Evolutionary conservation across 2,888 invertebrate species (phyloP).

Genomic region (Polyploca ridens): DNA sequence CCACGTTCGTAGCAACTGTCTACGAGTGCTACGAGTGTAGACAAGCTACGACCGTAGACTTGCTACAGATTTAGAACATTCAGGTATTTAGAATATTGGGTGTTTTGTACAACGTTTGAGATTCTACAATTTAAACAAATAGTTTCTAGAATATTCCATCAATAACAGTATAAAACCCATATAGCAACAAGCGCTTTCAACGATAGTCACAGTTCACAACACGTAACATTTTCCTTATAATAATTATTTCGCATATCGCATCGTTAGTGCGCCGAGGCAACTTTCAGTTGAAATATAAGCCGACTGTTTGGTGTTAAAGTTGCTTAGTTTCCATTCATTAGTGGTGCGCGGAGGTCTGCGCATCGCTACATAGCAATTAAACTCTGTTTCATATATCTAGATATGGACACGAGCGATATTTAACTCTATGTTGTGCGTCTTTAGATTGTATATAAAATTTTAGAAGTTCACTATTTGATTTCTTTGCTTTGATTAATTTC

Average conservation of each 20-base stretch:
- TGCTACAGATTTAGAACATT: neutral
- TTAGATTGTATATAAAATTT: no score
- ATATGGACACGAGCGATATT: neutral
- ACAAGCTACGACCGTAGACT: neutral
- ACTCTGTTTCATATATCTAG: neutral
- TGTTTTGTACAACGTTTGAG: neutral
- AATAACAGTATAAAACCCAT: neutral
- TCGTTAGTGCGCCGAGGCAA: no score
- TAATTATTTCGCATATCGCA: no score
- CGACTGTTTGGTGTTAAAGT: neutral
- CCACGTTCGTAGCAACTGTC: slow-evolving; percentile 7
- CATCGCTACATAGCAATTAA: neutral
- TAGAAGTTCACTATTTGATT: no score
- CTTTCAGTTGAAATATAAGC: neutral
- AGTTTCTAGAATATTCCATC: neutral
- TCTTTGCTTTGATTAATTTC: no score
- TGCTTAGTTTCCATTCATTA: neutral
- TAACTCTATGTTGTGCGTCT: no score
- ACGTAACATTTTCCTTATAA: neutral
- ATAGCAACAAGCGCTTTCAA: neutral
- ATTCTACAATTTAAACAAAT: neutral
- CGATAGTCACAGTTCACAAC: neutral
- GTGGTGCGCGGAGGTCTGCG: neutral
- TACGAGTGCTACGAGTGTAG: neutral
- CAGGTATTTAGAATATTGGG: neutral